A percentile compares a stretch with the other conserved stretches of the same genome.
Evolutionary conservation across 1,140 invertebrate genomes (phyloP).

Genomic region (Coptotermes formosanus): DNA sequence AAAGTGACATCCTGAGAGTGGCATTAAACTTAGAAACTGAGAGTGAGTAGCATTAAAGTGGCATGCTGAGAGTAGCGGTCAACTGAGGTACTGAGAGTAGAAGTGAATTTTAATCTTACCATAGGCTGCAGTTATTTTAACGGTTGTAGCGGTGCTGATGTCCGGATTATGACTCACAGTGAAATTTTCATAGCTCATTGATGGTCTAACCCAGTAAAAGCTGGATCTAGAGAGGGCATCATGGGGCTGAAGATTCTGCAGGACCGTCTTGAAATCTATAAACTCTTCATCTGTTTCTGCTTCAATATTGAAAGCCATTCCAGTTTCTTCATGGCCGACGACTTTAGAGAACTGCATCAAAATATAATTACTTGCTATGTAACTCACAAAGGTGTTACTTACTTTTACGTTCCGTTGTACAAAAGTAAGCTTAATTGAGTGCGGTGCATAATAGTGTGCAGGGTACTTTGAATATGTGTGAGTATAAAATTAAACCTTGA

Average conservation of each 20-base stretch:
- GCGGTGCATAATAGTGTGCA: too few relatives aligned
- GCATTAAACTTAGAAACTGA: too few relatives aligned
- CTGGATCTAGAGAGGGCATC: slow-evolving; percentile 40
- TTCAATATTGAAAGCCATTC: slow-evolving; percentile 48
- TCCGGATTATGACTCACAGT: slow-evolving; percentile 38
- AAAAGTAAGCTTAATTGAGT: too few relatives aligned
- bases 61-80: too few relatives aligned
- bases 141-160: slow-evolving; percentile 1
- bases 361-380: background rate
- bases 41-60: too few relatives aligned
- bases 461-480: too few relatives aligned
- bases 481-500: too few relatives aligned
- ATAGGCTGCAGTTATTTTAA: background rate
- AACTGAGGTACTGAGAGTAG: too few relatives aligned
- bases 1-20: too few relatives aligned
- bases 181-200: slow-evolving; percentile 38
- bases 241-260: slow-evolving; percentile 37
- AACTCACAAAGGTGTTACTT: too few relatives aligned
- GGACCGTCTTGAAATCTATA: slow-evolving; percentile 41
- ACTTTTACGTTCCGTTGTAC: too few relatives aligned
- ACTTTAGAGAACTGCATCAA: background rate
- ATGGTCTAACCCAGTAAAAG: slow-evolving; percentile 35
- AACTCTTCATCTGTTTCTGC: slow-evolving; percentile 48
- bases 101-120: background rate
- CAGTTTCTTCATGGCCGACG: background rate